Evolutionary conservation across 2,888 invertebrate species (phyloP).

Genomic region (Dorcus parallelipipedus): DNA sequence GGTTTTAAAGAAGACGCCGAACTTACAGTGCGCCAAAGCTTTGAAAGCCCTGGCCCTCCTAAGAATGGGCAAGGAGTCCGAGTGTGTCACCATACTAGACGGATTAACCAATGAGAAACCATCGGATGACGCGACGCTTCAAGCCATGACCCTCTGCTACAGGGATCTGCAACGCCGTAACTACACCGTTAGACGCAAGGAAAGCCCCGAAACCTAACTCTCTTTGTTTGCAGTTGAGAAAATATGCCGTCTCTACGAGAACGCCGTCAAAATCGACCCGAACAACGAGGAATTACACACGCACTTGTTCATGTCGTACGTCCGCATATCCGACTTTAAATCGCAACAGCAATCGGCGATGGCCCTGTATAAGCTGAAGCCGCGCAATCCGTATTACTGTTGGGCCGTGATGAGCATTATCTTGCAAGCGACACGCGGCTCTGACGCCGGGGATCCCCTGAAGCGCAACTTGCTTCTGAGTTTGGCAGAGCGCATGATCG

Average conservation of each 20-base stretch:
- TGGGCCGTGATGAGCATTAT: constrained; percentile 98
- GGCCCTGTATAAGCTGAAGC: constrained; percentile 83
- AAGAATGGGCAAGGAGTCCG: constrained; percentile 79
- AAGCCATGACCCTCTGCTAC: constrained; percentile 94
- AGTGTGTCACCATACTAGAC: constrained; percentile 73
- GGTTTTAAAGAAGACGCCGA: constrained; percentile 89
- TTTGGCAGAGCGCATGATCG: constrained; percentile 91
- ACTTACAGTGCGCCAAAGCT: constrained; percentile 85
- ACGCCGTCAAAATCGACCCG: constrained; percentile 81
- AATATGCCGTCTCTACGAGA: constrained; percentile 86
- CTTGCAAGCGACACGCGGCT: constrained; percentile 65
- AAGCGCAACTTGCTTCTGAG: constrained; percentile 72
- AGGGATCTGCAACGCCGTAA: constrained; percentile 88
- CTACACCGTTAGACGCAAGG: constrained; percentile 37
- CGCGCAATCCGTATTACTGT: constrained; percentile 95
- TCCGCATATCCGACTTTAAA: constrained; percentile 83
- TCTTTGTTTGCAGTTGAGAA: constrained; percentile 65
- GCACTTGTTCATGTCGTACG: constrained; percentile 94
- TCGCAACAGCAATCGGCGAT: constrained; percentile 88
- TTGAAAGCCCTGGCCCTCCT: constrained; percentile 89
- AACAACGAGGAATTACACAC: constrained; percentile 89
- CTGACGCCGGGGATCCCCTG: constrained; percentile 51
- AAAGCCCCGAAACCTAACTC: not conserved
- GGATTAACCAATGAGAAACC: constrained; percentile 76
- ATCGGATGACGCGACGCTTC: constrained; percentile 88